Evolutionary conservation across 2,113 vertebrate genomes (phyloP), one percentile per base, ranked within the genome.

Genomic region (Urocitellus parryii): DNA sequence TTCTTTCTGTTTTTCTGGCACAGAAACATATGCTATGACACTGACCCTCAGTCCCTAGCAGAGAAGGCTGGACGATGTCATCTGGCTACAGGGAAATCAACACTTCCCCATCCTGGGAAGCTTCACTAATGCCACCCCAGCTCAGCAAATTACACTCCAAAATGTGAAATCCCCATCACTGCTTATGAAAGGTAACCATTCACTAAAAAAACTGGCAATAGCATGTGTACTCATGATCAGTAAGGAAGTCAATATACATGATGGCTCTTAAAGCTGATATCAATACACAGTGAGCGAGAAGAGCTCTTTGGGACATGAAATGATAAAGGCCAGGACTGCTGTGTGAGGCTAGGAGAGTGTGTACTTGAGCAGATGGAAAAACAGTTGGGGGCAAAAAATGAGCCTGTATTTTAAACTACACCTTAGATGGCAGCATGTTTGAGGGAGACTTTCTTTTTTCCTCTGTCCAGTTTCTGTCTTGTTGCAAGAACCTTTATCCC

Each of bases 101-200:
- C 61, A 5, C 16, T 37, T 90, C 16, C 37, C 42, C 22, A 80
- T 42, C 70, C 39, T 24, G 0, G n/a, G 37, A 94, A 45, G 91
- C 89, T 77, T 70, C 90, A 82, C 0, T 39, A 70, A 92, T 90
- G 90, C 58, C 63, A 73, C 51, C 90, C 89, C 97, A 98, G 94
- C 91, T 91, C 91, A 95, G 95, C 56, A 95, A 97, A 93, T 92
- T 89, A 92, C 24, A 95, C 90, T 88, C 93, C 84, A 76, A 97
- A 98, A 95, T 61, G 56, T 87, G 80, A 97, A 97, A 95, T 96
- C 82, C 73, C 93, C 72, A 84, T 87, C 95, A 91, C 76, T 92
- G 85, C 82, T 96, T 94, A 88, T 72, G 97, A 98, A 98, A 96
- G 85, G 76, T 77, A 96, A 95, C 94, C 95, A 95, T 81, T 93